Percentiles rank a stretch among this genome's conserved stretches.
Evolutionary conservation across 2,113 vertebrate species (phyloP).

Genomic region (Perca fluviatilis): DNA sequence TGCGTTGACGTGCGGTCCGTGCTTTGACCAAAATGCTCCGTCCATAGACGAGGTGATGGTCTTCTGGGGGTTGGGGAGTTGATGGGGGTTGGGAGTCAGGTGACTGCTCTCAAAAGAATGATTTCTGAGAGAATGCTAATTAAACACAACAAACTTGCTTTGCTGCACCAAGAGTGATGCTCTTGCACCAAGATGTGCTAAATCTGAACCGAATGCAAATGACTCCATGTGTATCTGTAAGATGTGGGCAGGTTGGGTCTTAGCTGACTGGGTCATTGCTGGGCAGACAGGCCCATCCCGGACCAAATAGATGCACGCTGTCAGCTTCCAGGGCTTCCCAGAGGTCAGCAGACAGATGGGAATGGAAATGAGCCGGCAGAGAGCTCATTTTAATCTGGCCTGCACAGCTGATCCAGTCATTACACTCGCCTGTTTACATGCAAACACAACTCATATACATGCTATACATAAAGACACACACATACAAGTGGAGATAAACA

Average conservation of each 20-base stretch:
- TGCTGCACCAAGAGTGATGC: background rate
- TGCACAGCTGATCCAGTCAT: slow-evolving; percentile 81
- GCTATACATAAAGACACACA: slow-evolving; percentile 37
- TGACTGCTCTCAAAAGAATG: slow-evolving; percentile 33
- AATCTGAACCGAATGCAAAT: slow-evolving; percentile 9
- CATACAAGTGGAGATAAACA: slow-evolving; percentile 16
- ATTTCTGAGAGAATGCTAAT: slow-evolving; percentile 4
- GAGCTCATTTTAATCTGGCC: slow-evolving; percentile 83
- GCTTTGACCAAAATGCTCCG: slow-evolving; percentile 41
- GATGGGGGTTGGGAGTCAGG: background rate
- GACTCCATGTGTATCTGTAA: background rate
- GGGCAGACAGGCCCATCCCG: slow-evolving; percentile 70
- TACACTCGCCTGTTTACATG: slow-evolving; percentile 76
- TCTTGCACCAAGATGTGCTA: background rate
- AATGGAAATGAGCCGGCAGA: slow-evolving; percentile 82
- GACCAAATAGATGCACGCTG: slow-evolving; percentile 61
- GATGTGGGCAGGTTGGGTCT: slow-evolving; percentile 33
- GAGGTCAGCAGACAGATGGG: slow-evolving; percentile 88
- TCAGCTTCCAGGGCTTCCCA: slow-evolving; percentile 70
- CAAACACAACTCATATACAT: slow-evolving; percentile 59
- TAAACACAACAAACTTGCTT: background rate
- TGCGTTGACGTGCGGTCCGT: slow-evolving; percentile 52
- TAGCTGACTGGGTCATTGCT: slow-evolving; percentile 60
- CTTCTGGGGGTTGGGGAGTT: background rate
- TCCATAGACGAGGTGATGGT: slow-evolving; percentile 42